Base-by-base conservation (phyloP, 1,140 invertebrate genomes). In the Rhyacophila brunnea region DNA sequence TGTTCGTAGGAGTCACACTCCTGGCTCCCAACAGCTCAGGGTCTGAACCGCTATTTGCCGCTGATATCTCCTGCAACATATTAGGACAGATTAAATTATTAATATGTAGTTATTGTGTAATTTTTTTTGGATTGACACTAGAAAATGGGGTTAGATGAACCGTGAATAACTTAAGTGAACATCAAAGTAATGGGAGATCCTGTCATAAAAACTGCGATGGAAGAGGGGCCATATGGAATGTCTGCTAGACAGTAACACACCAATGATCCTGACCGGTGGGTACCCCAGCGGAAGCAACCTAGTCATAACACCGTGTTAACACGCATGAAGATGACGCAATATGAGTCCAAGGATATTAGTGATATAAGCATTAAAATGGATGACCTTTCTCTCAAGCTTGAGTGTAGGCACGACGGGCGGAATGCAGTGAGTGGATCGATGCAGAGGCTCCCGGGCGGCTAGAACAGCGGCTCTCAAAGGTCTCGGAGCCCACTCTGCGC, bases 371-470 rank as follows among this genome's bases (percentile, higher is more conserved):
- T 35, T 6, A 7, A 35, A 40, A 15, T 40, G 38, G 11, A n/a
- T 54, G 2, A 65, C 62, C 49, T 65, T 65, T 14, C 54, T 42
- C 44, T 65, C 62, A 17, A 65, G 48, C 28, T 65, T 65, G 1
- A 65, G 20, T 10, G 58, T 36, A 14, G 62, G 49, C 17, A 38
- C 46, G 1, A 28, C 18, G 11, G 76, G 74, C 5, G 77, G 77
- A 15, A 79, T 73, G 69, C 75, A 77, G 62, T 79, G 77, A 38
- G 77, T 75, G 0, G 77, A 77, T 13, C 77, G 55, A 54, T 77
- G 77, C 7, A 76, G 57, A 0, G 75, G 77, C 46, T 79, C 74
- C 43, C 74, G 71, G 14, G 64, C 64, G 6, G 62, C 58, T 28
- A 65, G 54, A 2, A 47, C 58, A 71, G 62, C 28, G 73, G 65